A percentile compares a stretch with the other conserved stretches of the same genome.
phyloP scores from a whole-genome alignment of 2,113 vertebrate species.

The Heteronetta atricapilla region DNA sequence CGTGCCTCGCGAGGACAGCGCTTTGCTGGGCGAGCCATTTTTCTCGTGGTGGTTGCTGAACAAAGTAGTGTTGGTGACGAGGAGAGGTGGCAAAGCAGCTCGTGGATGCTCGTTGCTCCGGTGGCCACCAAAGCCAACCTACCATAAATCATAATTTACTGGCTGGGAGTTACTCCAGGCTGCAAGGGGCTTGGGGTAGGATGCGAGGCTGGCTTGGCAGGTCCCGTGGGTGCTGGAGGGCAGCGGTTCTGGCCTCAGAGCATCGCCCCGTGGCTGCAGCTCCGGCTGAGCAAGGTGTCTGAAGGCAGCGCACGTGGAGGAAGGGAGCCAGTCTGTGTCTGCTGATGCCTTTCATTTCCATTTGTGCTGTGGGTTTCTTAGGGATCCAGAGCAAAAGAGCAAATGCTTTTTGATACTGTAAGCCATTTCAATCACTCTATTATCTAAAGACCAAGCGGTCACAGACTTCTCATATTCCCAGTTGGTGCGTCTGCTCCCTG shows the following conservation, averaged over 20 bases:
- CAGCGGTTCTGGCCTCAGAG: background rate
- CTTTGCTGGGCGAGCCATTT: fast-evolving
- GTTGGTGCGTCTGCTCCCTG: background rate
- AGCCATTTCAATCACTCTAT: background rate
- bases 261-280: no score
- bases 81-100: background rate
- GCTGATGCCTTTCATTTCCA: fast-evolving
- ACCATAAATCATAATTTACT: fast-evolving
- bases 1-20: fast-evolving
- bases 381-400: no score
- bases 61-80: fast-evolving
- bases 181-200: fast-evolving
- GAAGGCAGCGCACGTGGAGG: fast-evolving
- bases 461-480: background rate
- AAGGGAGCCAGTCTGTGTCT: fast-evolving
- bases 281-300: background rate
- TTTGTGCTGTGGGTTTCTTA: background rate
- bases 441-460: background rate
- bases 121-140: fast-evolving
- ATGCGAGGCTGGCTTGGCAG: fast-evolving
- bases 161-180: background rate
- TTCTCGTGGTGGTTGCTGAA: fast-evolving
- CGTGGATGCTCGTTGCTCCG: fast-evolving
- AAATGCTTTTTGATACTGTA: background rate
- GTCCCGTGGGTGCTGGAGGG: background rate